Conservation (phyloP, 2,797 vertebrate species). For the Sylvilagus floridanus region DNA sequence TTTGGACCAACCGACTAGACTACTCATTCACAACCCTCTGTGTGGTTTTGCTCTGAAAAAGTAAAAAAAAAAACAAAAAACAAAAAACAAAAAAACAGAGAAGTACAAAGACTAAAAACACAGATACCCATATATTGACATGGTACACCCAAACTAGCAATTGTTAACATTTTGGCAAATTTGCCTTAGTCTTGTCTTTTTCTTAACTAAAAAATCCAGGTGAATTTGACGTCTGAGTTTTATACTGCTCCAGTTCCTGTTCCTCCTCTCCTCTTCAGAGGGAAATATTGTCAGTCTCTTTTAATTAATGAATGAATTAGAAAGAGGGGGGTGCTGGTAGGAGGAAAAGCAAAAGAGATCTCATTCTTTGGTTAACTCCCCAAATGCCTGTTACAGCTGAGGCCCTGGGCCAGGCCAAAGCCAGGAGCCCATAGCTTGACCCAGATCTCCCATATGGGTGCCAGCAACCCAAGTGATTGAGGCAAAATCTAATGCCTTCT, state of each 20-base stretch:
- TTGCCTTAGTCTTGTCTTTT: neutral
- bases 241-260: neutral
- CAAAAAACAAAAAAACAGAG: neutral
- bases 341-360: no score
- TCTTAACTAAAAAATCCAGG: neutral
- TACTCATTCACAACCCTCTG: neutral
- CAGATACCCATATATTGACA: neutral
- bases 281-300: neutral
- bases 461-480: no score
- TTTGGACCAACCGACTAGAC: neutral
- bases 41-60: constrained; percentile 1
- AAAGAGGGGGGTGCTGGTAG: no score
- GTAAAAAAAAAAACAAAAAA: neutral
- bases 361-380: no score
- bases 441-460: no score
- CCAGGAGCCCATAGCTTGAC: no score
- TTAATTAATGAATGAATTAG: no score
- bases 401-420: no score
- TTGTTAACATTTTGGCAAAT: neutral
- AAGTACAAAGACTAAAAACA: constrained; percentile 19
- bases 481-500: no score
- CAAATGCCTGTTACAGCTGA: no score
- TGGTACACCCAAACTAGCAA: neutral
- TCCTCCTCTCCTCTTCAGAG: neutral
- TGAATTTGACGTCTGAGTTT: neutral